Conservation (phyloP, 2,113 vertebrate genomes). For the Lontra canadensis region DNA sequence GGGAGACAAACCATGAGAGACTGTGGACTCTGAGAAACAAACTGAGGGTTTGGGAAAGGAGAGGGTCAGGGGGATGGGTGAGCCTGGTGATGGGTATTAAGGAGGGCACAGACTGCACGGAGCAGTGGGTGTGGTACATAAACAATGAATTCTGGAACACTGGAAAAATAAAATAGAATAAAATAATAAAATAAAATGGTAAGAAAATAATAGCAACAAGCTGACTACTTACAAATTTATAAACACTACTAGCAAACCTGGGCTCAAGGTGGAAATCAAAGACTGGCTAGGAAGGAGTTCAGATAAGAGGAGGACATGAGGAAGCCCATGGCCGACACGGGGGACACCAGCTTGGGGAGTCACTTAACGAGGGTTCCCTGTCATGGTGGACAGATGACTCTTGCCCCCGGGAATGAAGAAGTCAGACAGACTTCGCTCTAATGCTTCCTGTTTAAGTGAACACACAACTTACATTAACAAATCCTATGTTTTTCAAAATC, state of each 20-base stretch:
- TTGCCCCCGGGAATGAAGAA: background rate
- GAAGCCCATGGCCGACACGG: fast-evolving
- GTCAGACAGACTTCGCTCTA: too few species aligned
- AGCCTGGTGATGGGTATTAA: too few species aligned
- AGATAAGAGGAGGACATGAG: fast-evolving
- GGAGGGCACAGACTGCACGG: too few species aligned
- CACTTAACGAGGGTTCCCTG: fast-evolving
- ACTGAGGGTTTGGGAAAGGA: too few species aligned
- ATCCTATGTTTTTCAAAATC: background rate
- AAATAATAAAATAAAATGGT: background rate
- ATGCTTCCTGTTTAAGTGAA: background rate
- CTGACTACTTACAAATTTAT: background rate
- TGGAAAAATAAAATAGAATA: too few species aligned
- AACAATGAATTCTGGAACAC: too few species aligned
- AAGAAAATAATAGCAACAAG: background rate
- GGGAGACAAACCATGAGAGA: too few species aligned
- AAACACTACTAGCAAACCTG: background rate
- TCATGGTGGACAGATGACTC: background rate
- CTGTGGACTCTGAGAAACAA: too few species aligned
- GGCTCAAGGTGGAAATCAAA: background rate
- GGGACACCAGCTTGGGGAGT: fast-evolving
- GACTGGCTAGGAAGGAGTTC: background rate
- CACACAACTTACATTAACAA: background rate
- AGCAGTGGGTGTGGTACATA: too few species aligned
- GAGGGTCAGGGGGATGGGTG: too few species aligned